phyloP scores from a whole-genome alignment of 2,113 vertebrate species.

The Gila orcuttii region DNA sequence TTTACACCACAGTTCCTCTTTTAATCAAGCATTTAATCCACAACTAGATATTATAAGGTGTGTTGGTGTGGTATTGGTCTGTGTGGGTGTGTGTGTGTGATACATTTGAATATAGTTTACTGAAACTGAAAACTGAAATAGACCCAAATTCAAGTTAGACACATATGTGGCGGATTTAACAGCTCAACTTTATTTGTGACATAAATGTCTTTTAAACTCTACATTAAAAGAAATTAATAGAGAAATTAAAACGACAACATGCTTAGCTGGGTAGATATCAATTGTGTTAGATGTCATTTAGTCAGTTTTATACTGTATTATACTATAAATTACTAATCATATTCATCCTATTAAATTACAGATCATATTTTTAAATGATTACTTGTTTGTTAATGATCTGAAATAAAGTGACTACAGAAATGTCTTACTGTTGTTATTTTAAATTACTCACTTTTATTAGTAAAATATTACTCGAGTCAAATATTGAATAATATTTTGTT shows the following conservation, averaged over 20 bases:
- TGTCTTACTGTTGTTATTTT: neutral
- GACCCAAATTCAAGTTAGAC: neutral
- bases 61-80: neutral
- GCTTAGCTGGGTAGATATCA: too few relatives aligned
- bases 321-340: neutral
- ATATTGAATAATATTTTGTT: neutral
- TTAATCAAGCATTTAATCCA: conserved; percentile 42
- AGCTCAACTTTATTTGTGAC: neutral
- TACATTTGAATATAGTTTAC: neutral
- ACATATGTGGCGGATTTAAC: neutral
- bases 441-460: neutral
- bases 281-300: neutral
- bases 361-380: neutral
- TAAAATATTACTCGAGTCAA: neutral
- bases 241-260: neutral
- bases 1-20: conserved; percentile 74
- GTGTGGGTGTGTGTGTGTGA: neutral
- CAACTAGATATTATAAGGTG: neutral
- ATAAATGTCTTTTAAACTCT: neutral
- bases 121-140: neutral
- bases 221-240: neutral
- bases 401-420: neutral
- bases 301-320: neutral
- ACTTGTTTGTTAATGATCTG: neutral
- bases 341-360: neutral